A percentile compares a stretch with the other conserved stretches of the same genome.
phyloP scores from a whole-genome alignment of 2,113 vertebrate genomes.

The Crotophaga sulcirostris region DNA sequence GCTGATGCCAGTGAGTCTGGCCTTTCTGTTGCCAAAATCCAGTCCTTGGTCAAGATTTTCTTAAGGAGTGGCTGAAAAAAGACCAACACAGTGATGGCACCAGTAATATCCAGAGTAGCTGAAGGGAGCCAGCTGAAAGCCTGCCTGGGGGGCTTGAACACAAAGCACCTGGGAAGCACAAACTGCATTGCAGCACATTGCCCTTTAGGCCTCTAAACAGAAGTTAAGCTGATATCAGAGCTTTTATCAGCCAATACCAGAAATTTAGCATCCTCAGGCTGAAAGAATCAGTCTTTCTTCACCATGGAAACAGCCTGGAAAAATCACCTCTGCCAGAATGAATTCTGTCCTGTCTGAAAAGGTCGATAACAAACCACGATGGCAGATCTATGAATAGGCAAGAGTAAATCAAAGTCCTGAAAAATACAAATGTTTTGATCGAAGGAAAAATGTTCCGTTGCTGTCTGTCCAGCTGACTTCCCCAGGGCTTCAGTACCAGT shows the following conservation, averaged over 20 bases:
- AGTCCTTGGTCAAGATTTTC: conserved; percentile 65
- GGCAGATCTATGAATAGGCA: not conserved
- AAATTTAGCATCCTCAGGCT: not conserved
- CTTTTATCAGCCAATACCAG: not conserved
- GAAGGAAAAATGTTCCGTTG: not conserved
- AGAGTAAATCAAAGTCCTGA: not conserved
- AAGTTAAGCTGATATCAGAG: not conserved
- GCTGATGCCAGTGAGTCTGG: not conserved
- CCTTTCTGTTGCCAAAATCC: conserved; percentile 45
- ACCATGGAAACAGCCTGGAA: not conserved
- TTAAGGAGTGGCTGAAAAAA: conserved; percentile 71
- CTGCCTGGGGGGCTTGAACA: not conserved
- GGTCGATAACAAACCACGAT: not conserved
- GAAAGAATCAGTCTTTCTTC: not conserved
- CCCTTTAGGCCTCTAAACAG: not conserved
- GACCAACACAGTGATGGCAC: not conserved
- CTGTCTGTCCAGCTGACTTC: not conserved
- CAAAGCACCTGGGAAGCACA: not conserved
- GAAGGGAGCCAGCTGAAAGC: not conserved
- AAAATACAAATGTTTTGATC: not conserved
- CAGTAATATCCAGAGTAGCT: not conserved
- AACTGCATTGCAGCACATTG: not conserved
- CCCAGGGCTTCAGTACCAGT: rapidly evolving
- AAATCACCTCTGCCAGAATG: not conserved
- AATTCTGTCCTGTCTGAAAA: not conserved